phyloP scores from a whole-genome alignment of 2,888 invertebrate species.

The Parapristionchus giblindavisi region DNA sequence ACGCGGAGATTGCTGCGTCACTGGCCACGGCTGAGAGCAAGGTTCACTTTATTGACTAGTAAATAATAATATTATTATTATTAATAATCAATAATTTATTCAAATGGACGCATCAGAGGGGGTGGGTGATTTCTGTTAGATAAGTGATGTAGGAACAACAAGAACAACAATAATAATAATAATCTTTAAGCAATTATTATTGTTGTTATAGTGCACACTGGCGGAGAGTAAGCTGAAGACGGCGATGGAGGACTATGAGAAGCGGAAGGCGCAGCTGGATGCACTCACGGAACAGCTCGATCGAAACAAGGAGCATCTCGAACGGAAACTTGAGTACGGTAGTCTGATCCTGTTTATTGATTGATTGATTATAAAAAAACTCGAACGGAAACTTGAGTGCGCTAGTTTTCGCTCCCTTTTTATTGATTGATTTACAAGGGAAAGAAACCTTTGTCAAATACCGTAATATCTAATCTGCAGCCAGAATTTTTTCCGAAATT shows the following conservation, averaged over 20 bases:
- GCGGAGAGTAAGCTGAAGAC: neutral
- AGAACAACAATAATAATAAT: neutral
- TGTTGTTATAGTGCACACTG: neutral
- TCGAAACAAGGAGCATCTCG: slow-evolving; percentile 15
- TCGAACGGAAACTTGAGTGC: too few species aligned
- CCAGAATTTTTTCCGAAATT: too few species aligned
- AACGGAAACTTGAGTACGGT: too few species aligned
- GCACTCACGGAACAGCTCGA: slow-evolving; percentile 28
- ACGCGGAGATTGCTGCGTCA: slow-evolving; percentile 3
- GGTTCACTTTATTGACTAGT: neutral
- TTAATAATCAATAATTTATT: neutral
- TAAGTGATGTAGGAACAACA: neutral
- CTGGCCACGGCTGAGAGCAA: slow-evolving; percentile 36
- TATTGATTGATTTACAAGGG: too few species aligned
- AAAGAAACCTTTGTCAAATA: too few species aligned
- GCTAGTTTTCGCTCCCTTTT: too few species aligned
- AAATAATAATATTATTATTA: neutral
- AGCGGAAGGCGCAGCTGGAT: slow-evolving; percentile 36
- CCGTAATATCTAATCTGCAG: too few species aligned
- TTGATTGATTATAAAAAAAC: neutral
- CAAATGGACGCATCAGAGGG: too few species aligned
- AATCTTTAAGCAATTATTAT: neutral
- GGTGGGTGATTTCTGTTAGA: neutral
- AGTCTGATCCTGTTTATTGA: too few species aligned
- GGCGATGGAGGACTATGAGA: slow-evolving; percentile 33